Conservation (phyloP, 2,888 invertebrate genomes). For the Spilosoma lubricipeda region DNA sequence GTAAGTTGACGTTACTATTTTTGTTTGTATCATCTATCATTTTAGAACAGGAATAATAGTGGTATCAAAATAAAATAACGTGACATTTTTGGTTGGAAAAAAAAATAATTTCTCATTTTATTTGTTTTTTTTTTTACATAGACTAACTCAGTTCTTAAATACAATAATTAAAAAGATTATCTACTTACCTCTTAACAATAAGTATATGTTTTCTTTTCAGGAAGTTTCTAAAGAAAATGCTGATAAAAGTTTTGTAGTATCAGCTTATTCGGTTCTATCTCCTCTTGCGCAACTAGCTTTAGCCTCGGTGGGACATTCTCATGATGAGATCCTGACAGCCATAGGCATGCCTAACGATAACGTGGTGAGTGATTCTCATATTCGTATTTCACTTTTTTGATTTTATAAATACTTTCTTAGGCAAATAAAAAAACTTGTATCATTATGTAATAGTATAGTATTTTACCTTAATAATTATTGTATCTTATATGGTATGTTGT, state of each 20-base stretch:
- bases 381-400: neutral
- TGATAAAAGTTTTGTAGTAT: conserved; percentile 71
- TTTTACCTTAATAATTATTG: neutral
- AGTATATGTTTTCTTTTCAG: conserved; percentile 47
- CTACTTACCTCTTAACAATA: neutral
- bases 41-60: conserved; percentile 54
- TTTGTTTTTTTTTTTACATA: conserved; percentile 29
- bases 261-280: conserved; percentile 78
- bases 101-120: conserved; percentile 24
- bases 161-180: no score
- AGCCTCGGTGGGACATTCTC: conserved; percentile 70
- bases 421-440: no score
- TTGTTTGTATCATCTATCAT: conserved; percentile 23
- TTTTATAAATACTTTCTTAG: neutral
- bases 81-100: no score
- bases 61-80: conserved; percentile 57
- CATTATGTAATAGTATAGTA: neutral
- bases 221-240: conserved; percentile 61
- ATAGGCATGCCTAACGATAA: conserved; percentile 70
- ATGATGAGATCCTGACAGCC: conserved; percentile 67
- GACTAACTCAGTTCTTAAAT: conserved; percentile 31
- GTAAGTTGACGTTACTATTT: conserved; percentile 50
- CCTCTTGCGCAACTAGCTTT: conserved; percentile 71
- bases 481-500: conserved; percentile 25
- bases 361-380: conserved; percentile 48